phyloP scores from a whole-genome alignment of 2,888 invertebrate species.

The Euplexia lucipara region DNA sequence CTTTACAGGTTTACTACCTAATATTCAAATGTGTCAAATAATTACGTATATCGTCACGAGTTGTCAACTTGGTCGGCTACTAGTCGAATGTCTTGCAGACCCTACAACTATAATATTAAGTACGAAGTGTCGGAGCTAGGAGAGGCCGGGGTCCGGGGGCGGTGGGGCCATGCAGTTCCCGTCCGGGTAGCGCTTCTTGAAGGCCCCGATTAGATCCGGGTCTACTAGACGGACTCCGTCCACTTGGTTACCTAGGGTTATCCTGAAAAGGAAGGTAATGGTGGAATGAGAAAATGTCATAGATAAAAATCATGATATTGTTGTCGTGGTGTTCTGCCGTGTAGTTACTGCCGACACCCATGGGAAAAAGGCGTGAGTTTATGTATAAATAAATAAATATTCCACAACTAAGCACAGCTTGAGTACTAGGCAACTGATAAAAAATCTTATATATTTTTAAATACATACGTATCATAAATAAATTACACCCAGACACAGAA shows the following conservation, averaged over 20 bases:
- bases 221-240: slow-evolving; percentile 98
- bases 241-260: slow-evolving; percentile 98
- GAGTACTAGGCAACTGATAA: too few relatives aligned
- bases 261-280: slow-evolving; percentile 83
- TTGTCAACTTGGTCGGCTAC: background rate
- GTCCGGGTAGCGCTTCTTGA: slow-evolving; percentile 98
- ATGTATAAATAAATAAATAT: too few relatives aligned
- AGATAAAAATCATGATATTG: too few relatives aligned
- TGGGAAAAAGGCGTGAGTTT: too few relatives aligned
- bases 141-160: slow-evolving; percentile 86
- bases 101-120: slow-evolving; percentile 9
- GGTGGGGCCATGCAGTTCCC: slow-evolving; percentile 95
- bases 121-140: slow-evolving; percentile 63
- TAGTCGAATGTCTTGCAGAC: background rate
- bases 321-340: too few relatives aligned
- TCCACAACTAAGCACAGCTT: too few relatives aligned
- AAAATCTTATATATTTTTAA: too few relatives aligned
- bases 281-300: too few relatives aligned
- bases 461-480: too few relatives aligned
- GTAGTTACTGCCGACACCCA: too few relatives aligned
- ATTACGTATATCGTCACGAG: background rate
- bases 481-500: too few relatives aligned
- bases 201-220: slow-evolving; percentile 96
- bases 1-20: too few relatives aligned
- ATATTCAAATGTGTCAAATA: background rate